Conservation (phyloP, 1,140 invertebrate species). For the Ips typographus region DNA sequence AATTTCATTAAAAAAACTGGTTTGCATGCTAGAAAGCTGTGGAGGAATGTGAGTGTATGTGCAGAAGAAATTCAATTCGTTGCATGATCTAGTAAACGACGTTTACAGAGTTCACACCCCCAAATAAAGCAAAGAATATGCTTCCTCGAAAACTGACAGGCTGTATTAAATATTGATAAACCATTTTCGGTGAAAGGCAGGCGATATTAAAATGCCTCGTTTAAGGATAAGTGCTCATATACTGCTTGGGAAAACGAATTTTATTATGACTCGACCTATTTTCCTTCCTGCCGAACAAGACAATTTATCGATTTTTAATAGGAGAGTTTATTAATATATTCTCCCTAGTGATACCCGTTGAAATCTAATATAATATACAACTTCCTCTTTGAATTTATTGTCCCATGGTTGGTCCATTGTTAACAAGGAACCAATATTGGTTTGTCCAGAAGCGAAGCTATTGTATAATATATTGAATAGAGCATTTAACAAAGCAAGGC, state of each 20-base stretch:
- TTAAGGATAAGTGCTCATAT: not conserved
- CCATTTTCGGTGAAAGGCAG: constrained; percentile 7
- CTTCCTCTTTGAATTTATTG: constrained; percentile 25
- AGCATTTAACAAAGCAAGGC: constrained; percentile 29
- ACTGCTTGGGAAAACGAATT: not conserved
- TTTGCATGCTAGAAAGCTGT: constrained; percentile 33
- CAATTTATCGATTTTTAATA: not conserved
- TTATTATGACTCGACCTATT: not conserved
- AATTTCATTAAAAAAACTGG: constrained; percentile 1
- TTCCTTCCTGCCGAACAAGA: not conserved
- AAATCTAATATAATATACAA: constrained; percentile 10
- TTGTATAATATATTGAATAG: constrained; percentile 36
- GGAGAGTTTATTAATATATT: constrained; percentile 6
- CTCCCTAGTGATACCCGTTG: not conserved
- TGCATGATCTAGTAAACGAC: constrained; percentile 39
- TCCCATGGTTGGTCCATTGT: constrained; percentile 17
- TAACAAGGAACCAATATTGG: constrained; percentile 35
- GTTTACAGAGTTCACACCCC: constrained; percentile 38
- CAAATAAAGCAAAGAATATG: constrained; percentile 31
- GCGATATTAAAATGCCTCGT: constrained; percentile 5
- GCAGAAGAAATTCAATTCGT: constrained; percentile 38
- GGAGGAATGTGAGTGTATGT: constrained; percentile 20
- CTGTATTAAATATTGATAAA: constrained; percentile 30
- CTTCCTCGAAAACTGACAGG: constrained; percentile 19
- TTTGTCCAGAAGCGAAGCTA: constrained; percentile 29